A percentile compares a stretch with the other conserved stretches of the same genome.
phyloP scores from a whole-genome alignment of 2,888 invertebrate genomes.

The Eilema griseolum region DNA sequence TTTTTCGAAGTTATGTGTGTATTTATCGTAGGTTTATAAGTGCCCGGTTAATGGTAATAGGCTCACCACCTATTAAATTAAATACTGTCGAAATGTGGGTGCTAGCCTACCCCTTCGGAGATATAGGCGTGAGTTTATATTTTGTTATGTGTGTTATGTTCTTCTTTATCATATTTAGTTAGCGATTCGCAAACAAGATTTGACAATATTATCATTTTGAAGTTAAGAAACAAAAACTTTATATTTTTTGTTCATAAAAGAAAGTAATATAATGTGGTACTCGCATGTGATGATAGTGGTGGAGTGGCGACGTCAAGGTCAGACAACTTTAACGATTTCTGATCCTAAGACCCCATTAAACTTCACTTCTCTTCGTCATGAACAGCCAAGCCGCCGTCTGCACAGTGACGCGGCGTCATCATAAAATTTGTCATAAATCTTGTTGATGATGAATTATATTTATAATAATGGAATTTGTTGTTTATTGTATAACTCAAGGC shows the following conservation, averaged over 20 bases:
- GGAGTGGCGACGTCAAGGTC: neutral
- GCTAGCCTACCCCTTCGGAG: too few species aligned
- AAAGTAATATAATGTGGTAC: neutral
- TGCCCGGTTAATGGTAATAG: too few species aligned
- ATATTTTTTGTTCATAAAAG: neutral
- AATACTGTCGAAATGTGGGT: too few species aligned
- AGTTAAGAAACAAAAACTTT: neutral
- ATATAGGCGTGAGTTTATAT: too few species aligned
- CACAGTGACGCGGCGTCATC: constrained; percentile 3
- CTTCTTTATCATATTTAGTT: too few species aligned
- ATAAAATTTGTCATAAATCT: constrained; percentile 4
- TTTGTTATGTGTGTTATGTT: too few species aligned
- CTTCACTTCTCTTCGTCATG: neutral
- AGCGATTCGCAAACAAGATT: too few species aligned
- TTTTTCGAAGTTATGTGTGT: too few species aligned
- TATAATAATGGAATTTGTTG: neutral
- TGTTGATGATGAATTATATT: neutral
- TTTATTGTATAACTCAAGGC: neutral
- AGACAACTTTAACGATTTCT: neutral
- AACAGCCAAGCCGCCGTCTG: neutral
- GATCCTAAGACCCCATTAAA: neutral
- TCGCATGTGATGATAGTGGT: neutral
- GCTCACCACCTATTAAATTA: too few species aligned
- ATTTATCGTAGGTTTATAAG: too few species aligned
- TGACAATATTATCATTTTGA: too few species aligned